Evolutionary conservation across 2,797 vertebrate species (phyloP).

Genomic region (Squalus acanthias): DNA sequence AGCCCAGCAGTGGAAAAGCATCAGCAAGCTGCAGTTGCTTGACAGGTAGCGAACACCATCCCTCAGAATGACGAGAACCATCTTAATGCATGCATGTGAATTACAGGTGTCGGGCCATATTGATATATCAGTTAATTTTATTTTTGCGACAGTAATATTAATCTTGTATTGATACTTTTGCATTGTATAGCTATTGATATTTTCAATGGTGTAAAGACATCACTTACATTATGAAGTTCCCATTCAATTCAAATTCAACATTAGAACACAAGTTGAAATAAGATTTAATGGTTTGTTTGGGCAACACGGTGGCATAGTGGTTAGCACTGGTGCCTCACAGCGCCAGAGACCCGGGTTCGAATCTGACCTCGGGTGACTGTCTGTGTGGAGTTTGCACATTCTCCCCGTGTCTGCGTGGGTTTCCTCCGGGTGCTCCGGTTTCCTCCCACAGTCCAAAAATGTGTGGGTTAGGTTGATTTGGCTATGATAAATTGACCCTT

Average conservation of each 20-base stretch:
- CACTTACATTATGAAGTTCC: not conserved
- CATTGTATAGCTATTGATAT: not conserved
- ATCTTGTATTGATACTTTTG: not conserved
- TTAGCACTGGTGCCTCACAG: no score
- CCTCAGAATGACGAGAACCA: not conserved
- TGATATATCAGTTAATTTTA: not conserved
- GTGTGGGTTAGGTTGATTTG: no score
- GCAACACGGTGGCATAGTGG: no score
- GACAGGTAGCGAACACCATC: not conserved
- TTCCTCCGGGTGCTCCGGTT: no score
- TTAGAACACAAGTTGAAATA: not conserved
- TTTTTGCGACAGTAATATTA: not conserved
- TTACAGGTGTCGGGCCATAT: not conserved
- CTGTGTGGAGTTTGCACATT: no score
- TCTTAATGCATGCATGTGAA: not conserved
- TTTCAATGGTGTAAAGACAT: not conserved
- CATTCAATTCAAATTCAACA: not conserved
- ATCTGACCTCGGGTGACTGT: no score
- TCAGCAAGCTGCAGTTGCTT: not conserved
- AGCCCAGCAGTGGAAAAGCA: not conserved
- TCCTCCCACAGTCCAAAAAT: no score
- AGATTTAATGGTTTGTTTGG: not conserved
- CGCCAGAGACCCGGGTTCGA: no score
- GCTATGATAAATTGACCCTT: no score
- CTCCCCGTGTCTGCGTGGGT: no score